Conservation (phyloP, 2,888 invertebrate species). For the Megaustenia siamemsis region DNA sequence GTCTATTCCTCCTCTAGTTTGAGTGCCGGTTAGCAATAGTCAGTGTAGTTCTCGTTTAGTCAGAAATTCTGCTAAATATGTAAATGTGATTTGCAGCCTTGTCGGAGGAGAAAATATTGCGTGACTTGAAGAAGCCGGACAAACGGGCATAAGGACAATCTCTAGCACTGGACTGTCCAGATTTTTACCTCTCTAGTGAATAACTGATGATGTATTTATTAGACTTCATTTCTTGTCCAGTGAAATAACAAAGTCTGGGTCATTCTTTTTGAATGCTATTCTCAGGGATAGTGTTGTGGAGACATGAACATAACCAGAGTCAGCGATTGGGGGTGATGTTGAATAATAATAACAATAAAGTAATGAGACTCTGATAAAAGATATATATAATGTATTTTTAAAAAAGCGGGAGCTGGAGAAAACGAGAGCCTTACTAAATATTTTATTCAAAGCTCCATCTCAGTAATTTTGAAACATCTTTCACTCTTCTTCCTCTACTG, state of each 20-base stretch:
- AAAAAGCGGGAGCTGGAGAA: too few species aligned
- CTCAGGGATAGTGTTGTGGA: background rate
- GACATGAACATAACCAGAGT: background rate
- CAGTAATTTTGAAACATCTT: too few species aligned
- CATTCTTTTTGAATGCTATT: background rate
- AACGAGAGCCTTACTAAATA: too few species aligned
- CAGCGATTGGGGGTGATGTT: background rate
- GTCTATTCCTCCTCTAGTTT: too few species aligned
- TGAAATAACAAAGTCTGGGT: background rate
- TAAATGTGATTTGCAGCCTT: background rate
- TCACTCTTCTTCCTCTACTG: too few species aligned
- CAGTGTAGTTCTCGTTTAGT: background rate
- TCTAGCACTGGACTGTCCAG: background rate
- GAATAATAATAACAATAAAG: too few species aligned
- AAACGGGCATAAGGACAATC: background rate
- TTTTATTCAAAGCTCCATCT: too few species aligned
- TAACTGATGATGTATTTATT: background rate
- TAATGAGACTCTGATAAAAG: too few species aligned
- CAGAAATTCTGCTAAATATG: conserved; percentile 2
- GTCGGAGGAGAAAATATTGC: background rate
- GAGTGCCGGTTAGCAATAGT: background rate
- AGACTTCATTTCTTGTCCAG: background rate
- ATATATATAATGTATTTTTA: too few species aligned
- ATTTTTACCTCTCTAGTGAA: background rate
- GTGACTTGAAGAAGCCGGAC: background rate